Conservation (phyloP, 2,888 invertebrate genomes). For the Drepana falcataria region DNA sequence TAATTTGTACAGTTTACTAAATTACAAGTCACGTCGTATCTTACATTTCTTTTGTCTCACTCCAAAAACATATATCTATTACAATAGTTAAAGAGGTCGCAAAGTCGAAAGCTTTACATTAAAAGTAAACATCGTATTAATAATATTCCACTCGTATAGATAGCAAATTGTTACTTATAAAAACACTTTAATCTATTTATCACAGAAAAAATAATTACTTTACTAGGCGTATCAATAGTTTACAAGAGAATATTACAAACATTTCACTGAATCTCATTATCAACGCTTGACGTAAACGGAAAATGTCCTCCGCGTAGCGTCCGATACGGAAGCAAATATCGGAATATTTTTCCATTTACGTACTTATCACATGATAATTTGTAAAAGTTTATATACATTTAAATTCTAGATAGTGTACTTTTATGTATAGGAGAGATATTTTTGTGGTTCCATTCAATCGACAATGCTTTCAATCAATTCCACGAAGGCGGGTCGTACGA, state of each 20-base stretch:
- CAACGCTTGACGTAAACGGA: background rate
- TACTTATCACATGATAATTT: too few species aligned
- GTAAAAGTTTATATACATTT: too few species aligned
- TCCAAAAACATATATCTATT: constrained; percentile 19
- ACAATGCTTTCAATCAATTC: background rate
- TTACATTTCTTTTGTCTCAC: constrained; percentile 10
- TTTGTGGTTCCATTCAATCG: background rate
- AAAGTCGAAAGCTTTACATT: constrained; percentile 62
- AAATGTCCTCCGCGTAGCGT: too few species aligned
- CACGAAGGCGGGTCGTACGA: too few species aligned
- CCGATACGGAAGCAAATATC: background rate
- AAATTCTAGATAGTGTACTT: background rate
- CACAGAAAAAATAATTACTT: constrained; percentile 77
- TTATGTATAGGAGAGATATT: background rate
- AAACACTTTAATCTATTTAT: constrained; percentile 71
- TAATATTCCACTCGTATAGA: constrained; percentile 45
- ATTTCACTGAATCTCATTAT: constrained; percentile 1
- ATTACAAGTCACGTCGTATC: constrained; percentile 33
- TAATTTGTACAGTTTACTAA: constrained; percentile 74
- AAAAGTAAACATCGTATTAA: constrained; percentile 32
- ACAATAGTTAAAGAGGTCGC: constrained; percentile 39
- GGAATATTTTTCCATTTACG: background rate
- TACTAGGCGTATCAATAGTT: constrained; percentile 48
- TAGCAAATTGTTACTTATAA: constrained; percentile 61
- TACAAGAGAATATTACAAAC: constrained; percentile 31